phyloP scores from a whole-genome alignment of 2,113 vertebrate genomes.

The Laterallus jamaicensis region DNA sequence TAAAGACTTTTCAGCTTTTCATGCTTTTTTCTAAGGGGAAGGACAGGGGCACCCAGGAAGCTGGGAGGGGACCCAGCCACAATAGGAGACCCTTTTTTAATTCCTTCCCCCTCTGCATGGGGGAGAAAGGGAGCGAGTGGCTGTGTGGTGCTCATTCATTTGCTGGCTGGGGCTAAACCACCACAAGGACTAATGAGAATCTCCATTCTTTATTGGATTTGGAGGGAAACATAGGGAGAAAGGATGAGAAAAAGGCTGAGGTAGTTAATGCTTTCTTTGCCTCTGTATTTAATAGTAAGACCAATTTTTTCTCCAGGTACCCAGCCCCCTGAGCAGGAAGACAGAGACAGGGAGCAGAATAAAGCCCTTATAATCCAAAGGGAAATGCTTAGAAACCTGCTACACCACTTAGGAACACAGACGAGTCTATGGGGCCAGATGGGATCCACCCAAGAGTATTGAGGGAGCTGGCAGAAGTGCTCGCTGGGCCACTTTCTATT shows the following conservation, averaged over 20 bases:
- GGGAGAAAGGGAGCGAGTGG: too few relatives aligned
- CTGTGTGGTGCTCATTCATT: too few relatives aligned
- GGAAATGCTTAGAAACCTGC: background rate
- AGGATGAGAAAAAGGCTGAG: background rate
- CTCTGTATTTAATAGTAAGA: background rate
- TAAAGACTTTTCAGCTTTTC: too few relatives aligned
- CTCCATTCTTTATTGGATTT: background rate
- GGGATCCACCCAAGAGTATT: too few relatives aligned
- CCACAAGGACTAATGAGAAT: background rate
- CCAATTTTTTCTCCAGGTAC: background rate
- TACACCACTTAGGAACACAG: background rate
- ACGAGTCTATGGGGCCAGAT: background rate
- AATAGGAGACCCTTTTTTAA: too few relatives aligned
- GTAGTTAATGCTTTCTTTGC: background rate
- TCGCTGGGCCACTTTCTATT: background rate
- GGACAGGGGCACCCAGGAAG: too few relatives aligned
- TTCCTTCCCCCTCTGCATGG: too few relatives aligned
- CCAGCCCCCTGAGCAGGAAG: background rate
- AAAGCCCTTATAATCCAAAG: background rate
- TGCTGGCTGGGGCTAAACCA: too few relatives aligned
- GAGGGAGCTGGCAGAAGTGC: background rate
- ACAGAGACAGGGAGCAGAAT: background rate
- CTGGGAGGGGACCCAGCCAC: too few relatives aligned
- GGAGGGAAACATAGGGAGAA: background rate
- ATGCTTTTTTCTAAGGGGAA: too few relatives aligned